Evolutionary conservation across 1,140 invertebrate species (phyloP), one percentile per base, ranked within the genome.

Genomic region (Hypothenemus hampei): DNA sequence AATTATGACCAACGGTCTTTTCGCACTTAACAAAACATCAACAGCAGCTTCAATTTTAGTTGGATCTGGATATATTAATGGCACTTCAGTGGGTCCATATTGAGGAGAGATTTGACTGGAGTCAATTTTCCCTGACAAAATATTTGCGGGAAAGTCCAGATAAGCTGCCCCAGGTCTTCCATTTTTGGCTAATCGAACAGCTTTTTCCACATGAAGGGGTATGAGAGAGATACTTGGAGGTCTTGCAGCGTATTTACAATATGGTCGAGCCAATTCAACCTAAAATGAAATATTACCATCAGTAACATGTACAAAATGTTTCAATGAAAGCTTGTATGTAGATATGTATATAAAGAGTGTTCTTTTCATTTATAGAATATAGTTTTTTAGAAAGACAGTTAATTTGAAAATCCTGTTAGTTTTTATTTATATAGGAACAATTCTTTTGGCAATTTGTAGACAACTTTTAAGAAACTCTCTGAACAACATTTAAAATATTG

Each of bases 191-290:
- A 83, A 75, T 19, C 93, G 77, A 8, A 97, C 81, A 10, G 95
- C 94, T 75, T 93, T 94, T 75, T 97, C 93, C 10, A 98, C 86
- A 71, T 92, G 92, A 60, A 84, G 77, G 0, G 94, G 93, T 65
- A 97, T 94, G 1, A 92, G 76, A 0, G 80, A 72, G 2, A 87
- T 74, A 13, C 80, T 84, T n/a, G 89, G 83, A 3, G 94, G 93
- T 47, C 93, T 79, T 0, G 85, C 91, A 13, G 89, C 78, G 70
- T 94, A 96, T 77, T 98, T 98, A 68, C 89, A 89, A 68, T 89
- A 95, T 2, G 84, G 78, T 39, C 89, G 78, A 51, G 84, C 83
- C 0, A 87, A 74, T 66, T 95, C 91, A 19, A 97, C 90, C 76
- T 79, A 37, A 31, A 31, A 31, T 31, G 10, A 6, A 6, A 29